A percentile compares a stretch with the other conserved stretches of the same genome.
phyloP scores from a whole-genome alignment of 2,888 invertebrate species.

The Pediacus dermestoides region DNA sequence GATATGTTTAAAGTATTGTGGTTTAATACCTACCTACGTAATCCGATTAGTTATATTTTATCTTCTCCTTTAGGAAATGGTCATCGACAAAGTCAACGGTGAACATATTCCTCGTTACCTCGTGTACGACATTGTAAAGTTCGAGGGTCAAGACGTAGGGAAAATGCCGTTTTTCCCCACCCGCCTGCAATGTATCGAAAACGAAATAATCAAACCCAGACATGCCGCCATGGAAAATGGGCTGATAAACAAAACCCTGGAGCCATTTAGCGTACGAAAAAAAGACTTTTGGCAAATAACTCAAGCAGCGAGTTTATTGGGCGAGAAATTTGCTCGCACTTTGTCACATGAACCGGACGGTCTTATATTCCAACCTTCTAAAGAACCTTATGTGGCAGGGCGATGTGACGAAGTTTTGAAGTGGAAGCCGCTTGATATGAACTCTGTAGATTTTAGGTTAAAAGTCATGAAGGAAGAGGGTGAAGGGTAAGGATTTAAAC shows the following conservation, averaged over 20 bases:
- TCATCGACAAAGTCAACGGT: conserved; percentile 79
- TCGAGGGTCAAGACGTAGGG: conserved; percentile 75
- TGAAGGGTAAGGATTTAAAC: conserved; percentile 62
- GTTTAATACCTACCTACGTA: conserved; percentile 6
- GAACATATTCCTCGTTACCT: conserved; percentile 81
- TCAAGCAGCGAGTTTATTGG: conserved; percentile 65
- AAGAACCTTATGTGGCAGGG: conserved; percentile 82
- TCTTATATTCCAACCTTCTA: conserved; percentile 92
- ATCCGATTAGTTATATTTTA: not conserved
- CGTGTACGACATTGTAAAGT: conserved; percentile 89
- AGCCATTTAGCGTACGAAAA: conserved; percentile 86
- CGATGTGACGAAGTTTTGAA: conserved; percentile 83
- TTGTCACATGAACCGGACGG: conserved; percentile 96
- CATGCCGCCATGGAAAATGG: conserved; percentile 74
- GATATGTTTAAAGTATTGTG: not conserved
- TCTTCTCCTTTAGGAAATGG: conserved; percentile 88
- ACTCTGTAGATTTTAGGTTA: conserved; percentile 93
- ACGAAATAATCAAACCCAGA: conserved; percentile 67
- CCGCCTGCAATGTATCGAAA: conserved; percentile 73
- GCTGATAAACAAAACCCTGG: conserved; percentile 67
- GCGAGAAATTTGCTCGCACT: conserved; percentile 80
- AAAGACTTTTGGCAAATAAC: conserved; percentile 91
- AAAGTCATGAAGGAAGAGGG: conserved; percentile 73
- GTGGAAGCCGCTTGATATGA: conserved; percentile 94
- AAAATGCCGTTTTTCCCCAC: conserved; percentile 71